Base-by-base conservation (phyloP, 2,113 vertebrate genomes). In the Ciconia boyciana region DNA sequence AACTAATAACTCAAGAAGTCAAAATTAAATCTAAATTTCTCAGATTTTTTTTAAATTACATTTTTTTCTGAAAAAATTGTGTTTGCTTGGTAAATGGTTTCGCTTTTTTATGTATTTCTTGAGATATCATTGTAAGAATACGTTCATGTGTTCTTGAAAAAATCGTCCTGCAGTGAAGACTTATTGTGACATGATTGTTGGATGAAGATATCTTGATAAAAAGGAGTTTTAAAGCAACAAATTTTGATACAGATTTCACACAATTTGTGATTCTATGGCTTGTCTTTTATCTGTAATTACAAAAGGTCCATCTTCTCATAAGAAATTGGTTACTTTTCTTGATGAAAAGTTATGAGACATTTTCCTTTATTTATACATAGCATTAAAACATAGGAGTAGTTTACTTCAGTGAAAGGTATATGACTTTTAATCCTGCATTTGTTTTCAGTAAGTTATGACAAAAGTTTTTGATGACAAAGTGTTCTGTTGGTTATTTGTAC, bases 201-300 rank as follows among this genome's bases (percentile, higher is more conserved):
- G 20, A 28, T 68, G 10, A 80, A 76, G 24, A 41, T 29, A 34
- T 44, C 21, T 44, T 83, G 57, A 62, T 19, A 8, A 43, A 75
- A 83, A 80, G 6, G 20, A 29, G 12, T 1, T 78, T 39, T 92
- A 24, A 83, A 52, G 11, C 13, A 66, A 74, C 44, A 52, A 58
- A 66, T 68, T 43, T 29, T 54, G 21, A 36, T 19, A 55, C 0
- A 6, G 13, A 20, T 54, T 72, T 79, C 34, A 83, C 0, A 0
- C 5, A 48, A 24, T 46, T 71, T 1, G 0, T 60, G 44, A 0
- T 64, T 93, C n/a, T 76, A 2, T 36, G 44, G 4, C 14, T 86
- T 76, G 3, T 71, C 12, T 7, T 54, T 84, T 69, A 17, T 46
- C 32, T 75, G 6, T 46, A 83, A 66, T 70, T 72, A 43, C 6